These are phyloP conservation scores for Phalloptychus januarius DNA, from an alignment of 2,797 vertebrate genomes.

Conservation along the genomic window DNA sequence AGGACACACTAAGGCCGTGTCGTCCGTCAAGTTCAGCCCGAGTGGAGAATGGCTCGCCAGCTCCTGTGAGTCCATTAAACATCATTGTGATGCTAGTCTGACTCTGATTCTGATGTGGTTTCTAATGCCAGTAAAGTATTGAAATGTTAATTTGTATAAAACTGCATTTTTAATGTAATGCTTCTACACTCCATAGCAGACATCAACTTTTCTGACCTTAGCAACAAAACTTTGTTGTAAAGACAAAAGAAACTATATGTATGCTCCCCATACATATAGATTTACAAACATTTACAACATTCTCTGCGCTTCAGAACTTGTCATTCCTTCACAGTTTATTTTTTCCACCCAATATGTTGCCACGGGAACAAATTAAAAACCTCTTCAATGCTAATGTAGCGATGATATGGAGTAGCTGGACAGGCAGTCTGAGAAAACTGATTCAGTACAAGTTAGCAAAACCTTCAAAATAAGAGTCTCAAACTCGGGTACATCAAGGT, in stretches of 20 bases:
- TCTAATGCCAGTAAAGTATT: background rate
- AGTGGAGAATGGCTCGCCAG: slow-evolving; percentile 98
- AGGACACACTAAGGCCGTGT: slow-evolving; percentile 97
- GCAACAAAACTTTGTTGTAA: too few species aligned
- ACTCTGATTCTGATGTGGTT: background rate
- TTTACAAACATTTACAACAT: too few species aligned
- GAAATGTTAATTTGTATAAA: background rate
- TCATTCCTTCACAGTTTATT: background rate
- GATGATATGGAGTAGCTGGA: too few species aligned
- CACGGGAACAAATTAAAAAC: background rate
- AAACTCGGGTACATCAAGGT: too few species aligned
- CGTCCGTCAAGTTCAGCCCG: slow-evolving; percentile 97
- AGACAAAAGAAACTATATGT: too few species aligned
- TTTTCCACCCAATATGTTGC: background rate
- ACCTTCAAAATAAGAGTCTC: background rate
- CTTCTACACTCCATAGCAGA: too few species aligned
- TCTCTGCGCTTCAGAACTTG: too few species aligned
- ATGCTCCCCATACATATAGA: too few species aligned
- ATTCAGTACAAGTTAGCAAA: background rate
- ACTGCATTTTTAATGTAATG: background rate
- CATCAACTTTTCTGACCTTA: too few species aligned
- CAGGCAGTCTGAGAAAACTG: background rate
- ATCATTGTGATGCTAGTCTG: background rate
- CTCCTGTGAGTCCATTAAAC: slow-evolving; percentile 84
- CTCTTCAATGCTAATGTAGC: too few species aligned